A percentile compares a stretch with the other conserved stretches of the same genome.
Evolutionary conservation across 2,113 vertebrate genomes (phyloP).

Genomic region (Corythornis vintsioides): DNA sequence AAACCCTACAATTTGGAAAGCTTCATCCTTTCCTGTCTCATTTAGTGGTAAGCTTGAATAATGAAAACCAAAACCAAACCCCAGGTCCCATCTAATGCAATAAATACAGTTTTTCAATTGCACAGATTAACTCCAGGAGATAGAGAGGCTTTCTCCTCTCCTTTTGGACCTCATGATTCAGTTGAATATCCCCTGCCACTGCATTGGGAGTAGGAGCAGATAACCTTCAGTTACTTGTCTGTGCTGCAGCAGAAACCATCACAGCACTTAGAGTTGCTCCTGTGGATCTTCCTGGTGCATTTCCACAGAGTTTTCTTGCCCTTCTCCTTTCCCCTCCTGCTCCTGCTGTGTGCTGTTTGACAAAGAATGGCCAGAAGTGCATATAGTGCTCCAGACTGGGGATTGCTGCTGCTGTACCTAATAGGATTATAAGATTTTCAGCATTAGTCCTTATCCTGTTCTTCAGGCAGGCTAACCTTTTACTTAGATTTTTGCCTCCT

Average conservation of each 20-base stretch:
- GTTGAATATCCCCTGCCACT: background rate
- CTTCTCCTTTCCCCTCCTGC: background rate
- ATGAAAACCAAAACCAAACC: background rate
- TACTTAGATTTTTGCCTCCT: conserved; percentile 46
- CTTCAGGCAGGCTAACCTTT: conserved; percentile 51
- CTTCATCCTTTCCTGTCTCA: background rate
- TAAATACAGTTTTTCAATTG: background rate
- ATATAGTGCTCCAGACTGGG: background rate
- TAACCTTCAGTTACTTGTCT: background rate
- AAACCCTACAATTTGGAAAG: background rate
- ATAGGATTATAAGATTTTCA: conserved; percentile 57
- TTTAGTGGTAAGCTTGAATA: background rate
- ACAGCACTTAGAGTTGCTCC: background rate
- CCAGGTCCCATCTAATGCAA: background rate
- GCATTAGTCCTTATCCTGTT: conserved; percentile 34
- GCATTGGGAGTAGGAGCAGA: background rate
- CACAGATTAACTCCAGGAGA: background rate
- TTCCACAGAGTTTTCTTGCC: background rate
- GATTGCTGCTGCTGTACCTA: background rate
- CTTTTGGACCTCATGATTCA: background rate
- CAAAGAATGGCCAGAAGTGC: background rate
- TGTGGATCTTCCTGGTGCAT: rapidly evolving
- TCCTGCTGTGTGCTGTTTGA: rapidly evolving
- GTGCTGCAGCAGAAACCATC: background rate
- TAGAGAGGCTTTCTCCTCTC: background rate